These are phyloP conservation scores for Formica aserva DNA, from an alignment of 2,888 invertebrate species.

Conservation along the genomic window DNA sequence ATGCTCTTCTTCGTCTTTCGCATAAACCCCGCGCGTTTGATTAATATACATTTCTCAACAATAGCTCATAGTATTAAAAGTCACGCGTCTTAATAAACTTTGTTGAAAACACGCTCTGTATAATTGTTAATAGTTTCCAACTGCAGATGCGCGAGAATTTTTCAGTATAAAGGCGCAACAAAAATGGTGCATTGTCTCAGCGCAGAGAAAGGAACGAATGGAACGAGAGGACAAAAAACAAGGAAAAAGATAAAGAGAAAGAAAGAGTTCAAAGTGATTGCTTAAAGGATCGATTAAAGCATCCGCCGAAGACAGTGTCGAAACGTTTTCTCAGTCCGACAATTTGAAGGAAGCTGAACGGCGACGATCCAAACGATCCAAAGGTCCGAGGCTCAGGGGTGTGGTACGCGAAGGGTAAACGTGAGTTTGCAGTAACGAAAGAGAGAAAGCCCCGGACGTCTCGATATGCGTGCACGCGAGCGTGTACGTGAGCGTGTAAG, in stretches of 20 bases:
- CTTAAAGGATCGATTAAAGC: constrained; percentile 63
- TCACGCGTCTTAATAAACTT: not conserved
- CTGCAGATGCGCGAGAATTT: constrained; percentile 27
- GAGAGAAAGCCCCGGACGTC: constrained; percentile 60
- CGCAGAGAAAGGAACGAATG: constrained; percentile 25
- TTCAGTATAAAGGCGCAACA: constrained; percentile 34
- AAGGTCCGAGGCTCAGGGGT: constrained; percentile 69
- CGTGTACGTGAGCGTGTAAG: constrained; percentile 13
- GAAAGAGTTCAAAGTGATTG: constrained; percentile 53
- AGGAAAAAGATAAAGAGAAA: constrained; percentile 46
- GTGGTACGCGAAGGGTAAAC: constrained; percentile 70
- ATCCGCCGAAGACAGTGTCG: constrained; percentile 57
- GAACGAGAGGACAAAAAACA: constrained; percentile 18
- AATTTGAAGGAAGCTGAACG: constrained; percentile 69
- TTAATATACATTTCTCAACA: not conserved
- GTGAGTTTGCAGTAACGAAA: constrained; percentile 69
- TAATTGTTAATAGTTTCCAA: constrained; percentile 19
- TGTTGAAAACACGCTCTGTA: not conserved
- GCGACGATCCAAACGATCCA: constrained; percentile 72
- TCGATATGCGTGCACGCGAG: constrained; percentile 51
- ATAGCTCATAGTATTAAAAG: not conserved
- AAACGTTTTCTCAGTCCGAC: constrained; percentile 53
- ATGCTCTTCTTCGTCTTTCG: not conserved
- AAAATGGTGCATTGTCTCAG: constrained; percentile 44
- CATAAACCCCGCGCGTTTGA: not conserved